Evolutionary conservation across 2,888 invertebrate genomes (phyloP).

Genomic region (Choreutis nemorana): DNA sequence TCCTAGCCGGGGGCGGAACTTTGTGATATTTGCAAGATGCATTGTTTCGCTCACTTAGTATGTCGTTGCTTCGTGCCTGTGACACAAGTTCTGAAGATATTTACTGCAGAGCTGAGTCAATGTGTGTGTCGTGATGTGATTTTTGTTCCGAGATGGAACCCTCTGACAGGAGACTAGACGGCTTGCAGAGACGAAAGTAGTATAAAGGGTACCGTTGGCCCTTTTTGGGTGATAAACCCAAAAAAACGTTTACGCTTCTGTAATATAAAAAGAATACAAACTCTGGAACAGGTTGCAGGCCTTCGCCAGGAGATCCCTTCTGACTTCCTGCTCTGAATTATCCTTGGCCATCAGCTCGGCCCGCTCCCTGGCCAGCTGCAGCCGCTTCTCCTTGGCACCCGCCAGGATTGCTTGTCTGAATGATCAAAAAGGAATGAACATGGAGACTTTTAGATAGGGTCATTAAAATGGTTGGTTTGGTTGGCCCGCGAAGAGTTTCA

Average conservation of each 20-base stretch:
- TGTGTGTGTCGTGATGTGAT: too few relatives aligned
- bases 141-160: too few relatives aligned
- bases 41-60: too few relatives aligned
- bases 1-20: too few relatives aligned
- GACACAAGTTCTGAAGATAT: too few relatives aligned
- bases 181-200: too few relatives aligned
- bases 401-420: conserved; percentile 45
- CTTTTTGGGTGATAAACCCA: too few relatives aligned
- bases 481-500: background rate
- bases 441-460: background rate
- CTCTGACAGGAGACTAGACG: too few relatives aligned
- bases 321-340: conserved; percentile 33
- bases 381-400: conserved; percentile 44
- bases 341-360: conserved; percentile 39
- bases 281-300: conserved; percentile 36
- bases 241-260: background rate
- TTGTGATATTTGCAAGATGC: too few relatives aligned
- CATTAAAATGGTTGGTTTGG: background rate
- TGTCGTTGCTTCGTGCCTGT: too few relatives aligned
- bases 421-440: conserved; percentile 5
- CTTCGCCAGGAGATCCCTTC: conserved; percentile 40
- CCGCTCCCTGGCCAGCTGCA: conserved; percentile 26
- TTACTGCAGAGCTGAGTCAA: too few relatives aligned
- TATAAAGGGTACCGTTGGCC: too few relatives aligned
- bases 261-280: conserved; percentile 18